Evolutionary conservation across 2,113 vertebrate genomes (phyloP).

Genomic region (Pionites leucogaster): DNA sequence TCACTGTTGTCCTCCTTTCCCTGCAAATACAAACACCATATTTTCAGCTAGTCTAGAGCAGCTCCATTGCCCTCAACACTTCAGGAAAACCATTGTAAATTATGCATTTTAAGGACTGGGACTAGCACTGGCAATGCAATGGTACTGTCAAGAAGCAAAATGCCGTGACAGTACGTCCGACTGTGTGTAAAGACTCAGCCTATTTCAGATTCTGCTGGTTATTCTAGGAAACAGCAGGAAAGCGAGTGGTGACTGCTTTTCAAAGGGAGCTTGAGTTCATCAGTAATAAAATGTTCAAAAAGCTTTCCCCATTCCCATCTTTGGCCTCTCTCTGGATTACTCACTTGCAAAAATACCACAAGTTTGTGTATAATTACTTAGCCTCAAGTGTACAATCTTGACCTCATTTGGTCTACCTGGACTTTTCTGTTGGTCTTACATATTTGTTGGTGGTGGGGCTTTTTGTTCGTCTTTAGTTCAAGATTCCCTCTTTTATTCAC

Average conservation of each 20-base stretch:
- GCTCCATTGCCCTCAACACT: not conserved
- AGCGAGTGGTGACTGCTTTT: not conserved
- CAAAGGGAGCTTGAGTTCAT: not conserved
- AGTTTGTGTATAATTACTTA: not conserved
- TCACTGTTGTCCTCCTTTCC: not conserved
- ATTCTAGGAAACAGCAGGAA: not conserved
- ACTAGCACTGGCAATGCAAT: not conserved
- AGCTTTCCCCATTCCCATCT: not conserved
- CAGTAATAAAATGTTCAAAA: not conserved
- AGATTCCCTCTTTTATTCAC: not conserved
- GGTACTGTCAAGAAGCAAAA: not conserved
- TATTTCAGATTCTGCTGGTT: not conserved
- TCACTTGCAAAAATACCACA: not conserved
- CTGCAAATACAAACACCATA: not conserved
- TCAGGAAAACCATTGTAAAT: not conserved
- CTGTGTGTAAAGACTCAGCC: no score
- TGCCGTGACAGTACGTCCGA: not conserved
- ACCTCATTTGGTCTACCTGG: not conserved
- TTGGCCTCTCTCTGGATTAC: not conserved
- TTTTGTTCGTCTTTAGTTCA: not conserved
- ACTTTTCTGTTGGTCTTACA: not conserved
- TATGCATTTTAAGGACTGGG: not conserved
- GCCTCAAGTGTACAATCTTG: not conserved
- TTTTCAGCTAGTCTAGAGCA: not conserved
- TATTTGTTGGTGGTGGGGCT: rapidly evolving